Evolutionary conservation across 2,113 vertebrate species (phyloP).

Genomic region (Lethenteron reissneri): DNA sequence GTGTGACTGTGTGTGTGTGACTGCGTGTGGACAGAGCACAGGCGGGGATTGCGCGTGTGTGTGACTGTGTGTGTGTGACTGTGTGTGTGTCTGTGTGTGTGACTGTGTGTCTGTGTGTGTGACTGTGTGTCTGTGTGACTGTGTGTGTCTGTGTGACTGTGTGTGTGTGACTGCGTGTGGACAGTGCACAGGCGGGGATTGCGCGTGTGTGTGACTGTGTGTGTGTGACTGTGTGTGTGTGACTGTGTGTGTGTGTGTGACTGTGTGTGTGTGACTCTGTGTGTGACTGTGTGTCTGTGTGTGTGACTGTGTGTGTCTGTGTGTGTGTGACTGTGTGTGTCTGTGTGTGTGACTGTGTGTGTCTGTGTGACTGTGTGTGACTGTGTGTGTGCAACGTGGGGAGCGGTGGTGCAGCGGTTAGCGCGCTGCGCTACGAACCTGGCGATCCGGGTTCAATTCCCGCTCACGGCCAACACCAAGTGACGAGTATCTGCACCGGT

Average conservation of each 20-base stretch:
- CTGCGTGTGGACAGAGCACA: neutral
- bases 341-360: neutral
- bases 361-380: too few relatives aligned
- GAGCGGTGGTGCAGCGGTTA: too few relatives aligned
- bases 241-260: neutral
- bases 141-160: neutral
- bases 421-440: too few relatives aligned
- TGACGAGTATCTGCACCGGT: too few relatives aligned
- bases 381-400: too few relatives aligned
- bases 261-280: neutral
- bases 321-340: neutral
- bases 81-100: neutral
- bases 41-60: neutral
- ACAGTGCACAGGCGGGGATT: neutral
- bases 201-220: neutral
- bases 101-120: neutral
- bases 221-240: neutral
- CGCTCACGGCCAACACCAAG: too few relatives aligned
- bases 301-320: neutral
- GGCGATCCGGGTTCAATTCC: too few relatives aligned
- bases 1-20: neutral
- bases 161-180: neutral
- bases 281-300: neutral
- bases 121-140: neutral
- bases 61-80: neutral